These are phyloP conservation scores for Phenacoccus solenopsis DNA, from an alignment of 1,140 invertebrate genomes.

Conservation along the genomic window DNA sequence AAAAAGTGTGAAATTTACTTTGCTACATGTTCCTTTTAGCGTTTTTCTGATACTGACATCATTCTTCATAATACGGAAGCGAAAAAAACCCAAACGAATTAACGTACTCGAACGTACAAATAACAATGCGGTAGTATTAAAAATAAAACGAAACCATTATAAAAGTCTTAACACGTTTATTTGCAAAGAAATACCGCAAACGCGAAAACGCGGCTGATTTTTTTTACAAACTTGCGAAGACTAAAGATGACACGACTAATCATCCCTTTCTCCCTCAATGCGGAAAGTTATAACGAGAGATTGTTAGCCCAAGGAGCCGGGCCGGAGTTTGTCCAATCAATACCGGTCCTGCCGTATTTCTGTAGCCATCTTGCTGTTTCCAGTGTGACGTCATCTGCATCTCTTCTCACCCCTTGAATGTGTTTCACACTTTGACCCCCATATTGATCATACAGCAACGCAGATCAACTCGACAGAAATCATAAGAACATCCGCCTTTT, in stretches of 20 bases:
- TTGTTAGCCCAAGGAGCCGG: background rate
- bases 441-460: background rate
- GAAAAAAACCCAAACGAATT: background rate
- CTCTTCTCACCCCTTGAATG: background rate
- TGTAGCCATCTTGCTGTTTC: slow-evolving; percentile 1
- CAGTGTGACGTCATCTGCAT: background rate
- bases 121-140: background rate
- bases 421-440: background rate
- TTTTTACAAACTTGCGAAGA: background rate
- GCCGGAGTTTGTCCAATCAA: background rate
- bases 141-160: no score
- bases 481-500: background rate
- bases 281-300: slow-evolving; percentile 1
- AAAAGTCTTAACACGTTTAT: background rate
- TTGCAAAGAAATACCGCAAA: background rate
- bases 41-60: background rate
- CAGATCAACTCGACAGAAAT: background rate
- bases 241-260: slow-evolving; percentile 1
- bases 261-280: slow-evolving; percentile 1
- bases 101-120: background rate
- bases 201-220: background rate
- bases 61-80: background rate
- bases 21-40: background rate
- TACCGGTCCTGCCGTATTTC: background rate
- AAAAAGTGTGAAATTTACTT: background rate